These are phyloP conservation scores for Actinia tenebrosa DNA, from an alignment of 64 coral and sea anemone species.

Conservation along the genomic window DNA sequence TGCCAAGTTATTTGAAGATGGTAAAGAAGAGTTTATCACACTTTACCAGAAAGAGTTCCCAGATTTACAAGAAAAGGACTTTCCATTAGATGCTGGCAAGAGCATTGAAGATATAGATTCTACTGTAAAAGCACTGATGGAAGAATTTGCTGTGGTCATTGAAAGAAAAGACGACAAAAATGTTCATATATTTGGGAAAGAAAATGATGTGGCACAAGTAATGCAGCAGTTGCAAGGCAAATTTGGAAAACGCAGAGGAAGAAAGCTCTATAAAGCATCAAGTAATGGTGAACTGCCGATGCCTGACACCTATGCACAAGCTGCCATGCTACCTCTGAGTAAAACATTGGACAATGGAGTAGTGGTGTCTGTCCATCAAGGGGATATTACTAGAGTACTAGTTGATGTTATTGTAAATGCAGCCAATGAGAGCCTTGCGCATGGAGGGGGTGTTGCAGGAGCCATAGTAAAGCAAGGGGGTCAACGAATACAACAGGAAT, in stretches of 20 bases:
- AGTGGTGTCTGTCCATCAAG: slow-evolving; percentile 21
- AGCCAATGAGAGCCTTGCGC: slow-evolving; percentile 17
- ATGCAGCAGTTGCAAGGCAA: not conserved
- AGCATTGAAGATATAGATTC: not conserved
- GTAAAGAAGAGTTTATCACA: slow-evolving; percentile 25
- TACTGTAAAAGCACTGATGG: not conserved
- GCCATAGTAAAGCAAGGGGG: slow-evolving; percentile 36
- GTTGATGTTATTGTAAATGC: slow-evolving; percentile 64
- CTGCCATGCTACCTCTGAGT: not conserved
- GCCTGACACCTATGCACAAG: not conserved
- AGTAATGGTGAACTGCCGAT: not conserved
- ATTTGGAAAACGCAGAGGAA: not conserved
- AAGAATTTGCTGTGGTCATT: not conserved
- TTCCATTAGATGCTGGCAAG: not conserved
- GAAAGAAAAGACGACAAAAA: not conserved
- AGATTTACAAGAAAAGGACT: not conserved
- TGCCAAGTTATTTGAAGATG: not conserved
- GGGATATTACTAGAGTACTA: slow-evolving; percentile 26
- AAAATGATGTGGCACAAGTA: not conserved
- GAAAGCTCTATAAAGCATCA: not conserved
- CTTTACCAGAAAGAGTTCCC: slow-evolving; percentile 14
- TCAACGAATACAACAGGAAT: slow-evolving; percentile 20
- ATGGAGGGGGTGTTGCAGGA: slow-evolving; percentile 32
- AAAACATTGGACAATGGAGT: slow-evolving; percentile 10
- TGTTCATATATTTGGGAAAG: not conserved